Percentiles rank a stretch among this genome's conserved stretches.
Conservation (phyloP, 2,113 vertebrate genomes). For the Corythaeola cristata region DNA sequence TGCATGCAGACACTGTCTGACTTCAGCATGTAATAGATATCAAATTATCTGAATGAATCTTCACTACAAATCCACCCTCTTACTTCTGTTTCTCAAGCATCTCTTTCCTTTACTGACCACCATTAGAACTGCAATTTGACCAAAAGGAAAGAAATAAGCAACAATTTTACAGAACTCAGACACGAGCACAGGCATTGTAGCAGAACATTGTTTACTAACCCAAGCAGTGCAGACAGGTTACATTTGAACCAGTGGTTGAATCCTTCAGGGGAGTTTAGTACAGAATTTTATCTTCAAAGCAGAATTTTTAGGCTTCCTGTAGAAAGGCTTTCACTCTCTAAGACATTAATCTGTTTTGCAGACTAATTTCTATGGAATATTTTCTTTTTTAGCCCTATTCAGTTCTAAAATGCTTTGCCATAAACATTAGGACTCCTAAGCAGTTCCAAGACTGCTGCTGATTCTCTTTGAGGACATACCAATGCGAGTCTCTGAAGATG, state of each 20-base stretch:
- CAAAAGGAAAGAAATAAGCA: neutral
- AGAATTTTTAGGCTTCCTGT: neutral
- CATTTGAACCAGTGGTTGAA: neutral
- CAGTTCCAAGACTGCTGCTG: neutral
- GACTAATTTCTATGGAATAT: neutral
- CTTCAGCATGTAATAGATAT: neutral
- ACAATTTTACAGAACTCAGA: neutral
- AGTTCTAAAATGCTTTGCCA: neutral
- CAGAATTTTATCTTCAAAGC: neutral
- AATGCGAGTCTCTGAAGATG: neutral
- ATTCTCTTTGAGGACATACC: neutral
- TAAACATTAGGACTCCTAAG: neutral
- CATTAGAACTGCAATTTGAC: neutral
- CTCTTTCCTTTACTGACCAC: neutral
- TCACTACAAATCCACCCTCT: neutral
- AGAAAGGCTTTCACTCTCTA: neutral
- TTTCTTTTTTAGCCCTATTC: neutral
- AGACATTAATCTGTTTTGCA: neutral
- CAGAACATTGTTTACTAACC: neutral
- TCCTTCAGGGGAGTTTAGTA: neutral
- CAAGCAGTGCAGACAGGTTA: neutral
- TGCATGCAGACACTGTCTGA: neutral
- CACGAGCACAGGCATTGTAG: fast-evolving
- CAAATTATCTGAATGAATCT: neutral
- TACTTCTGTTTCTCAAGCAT: neutral